Evolutionary conservation across 2,113 vertebrate genomes (phyloP).

Genomic region (Phalacrocorax pelagicus): DNA sequence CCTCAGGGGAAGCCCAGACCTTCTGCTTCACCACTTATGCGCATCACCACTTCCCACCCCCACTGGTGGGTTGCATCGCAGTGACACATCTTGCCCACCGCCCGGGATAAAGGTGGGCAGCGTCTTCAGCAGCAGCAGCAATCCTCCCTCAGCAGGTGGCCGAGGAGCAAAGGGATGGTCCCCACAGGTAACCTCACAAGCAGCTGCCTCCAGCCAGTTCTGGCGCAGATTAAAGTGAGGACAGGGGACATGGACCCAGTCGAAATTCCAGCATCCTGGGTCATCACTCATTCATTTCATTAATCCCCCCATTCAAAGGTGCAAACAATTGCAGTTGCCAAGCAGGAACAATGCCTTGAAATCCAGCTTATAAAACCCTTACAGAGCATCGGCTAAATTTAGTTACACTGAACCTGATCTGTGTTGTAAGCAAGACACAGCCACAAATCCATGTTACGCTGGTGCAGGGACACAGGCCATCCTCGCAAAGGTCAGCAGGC

Average conservation of each 20-base stretch:
- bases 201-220: neutral
- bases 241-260: neutral
- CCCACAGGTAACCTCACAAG: rapidly evolving
- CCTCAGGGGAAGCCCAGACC: neutral
- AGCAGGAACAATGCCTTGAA: neutral
- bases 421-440: neutral
- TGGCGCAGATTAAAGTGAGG: neutral
- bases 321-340: neutral
- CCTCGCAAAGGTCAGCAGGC: neutral
- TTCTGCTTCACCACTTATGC: neutral
- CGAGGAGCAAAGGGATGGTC: neutral
- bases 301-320: neutral
- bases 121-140: rapidly evolving
- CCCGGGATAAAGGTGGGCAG: rapidly evolving
- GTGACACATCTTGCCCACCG: neutral
- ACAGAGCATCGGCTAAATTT: neutral
- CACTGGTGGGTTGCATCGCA: neutral
- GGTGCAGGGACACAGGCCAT: neutral
- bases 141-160: rapidly evolving
- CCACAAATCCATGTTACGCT: rapidly evolving
- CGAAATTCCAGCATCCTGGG: neutral
- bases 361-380: neutral
- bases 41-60: neutral
- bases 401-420: neutral
- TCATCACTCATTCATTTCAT: neutral